Base-by-base conservation (phyloP, 2,888 invertebrate genomes). In the Orthonevra nobilis region DNA sequence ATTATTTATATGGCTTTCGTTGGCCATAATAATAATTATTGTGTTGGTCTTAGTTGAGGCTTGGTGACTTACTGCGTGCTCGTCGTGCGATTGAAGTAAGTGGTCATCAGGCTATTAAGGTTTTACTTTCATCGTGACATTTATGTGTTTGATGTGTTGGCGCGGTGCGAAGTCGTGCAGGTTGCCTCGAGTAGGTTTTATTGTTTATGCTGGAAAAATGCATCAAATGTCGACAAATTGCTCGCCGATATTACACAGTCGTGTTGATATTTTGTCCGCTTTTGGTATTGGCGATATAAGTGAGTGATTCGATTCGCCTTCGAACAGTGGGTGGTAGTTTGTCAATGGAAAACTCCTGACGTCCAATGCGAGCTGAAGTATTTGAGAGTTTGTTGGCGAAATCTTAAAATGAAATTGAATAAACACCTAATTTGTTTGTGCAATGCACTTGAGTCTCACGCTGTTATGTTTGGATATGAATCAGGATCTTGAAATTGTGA, bases 1-100 rank as follows among this genome's bases (percentile, higher is more conserved):
- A 79, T 79, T 73, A 79, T 79, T 79, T 79, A 79, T 79, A 79
- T 79, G 79, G 79, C 79, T 79, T 79, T 79, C 79, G 34, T 73
- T 79, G 66, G 54, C 79, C 79, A 79, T 73, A 79, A 79, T 73
- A 73, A 61, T 56, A 34, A 44, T 38, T 5, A 38, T 12, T 28
- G 34, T 70, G 12, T 12, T 48, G 5, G 34, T 12, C 28, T 38
- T 19, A 5, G 12, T 14, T n/a, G 30, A 2, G 46, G 32, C 26
- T 10, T 26, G 6, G 52, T 61, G 61, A 28, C 38, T 52, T 70
- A 54, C 40, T 30, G 26, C 23, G 30, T 46, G 19, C 17, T n/a
- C n/a, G n/a, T n/a, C 9, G 40, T 17, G 40, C 6, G 36, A 52
- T 56, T 34, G 42, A 48, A 38, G 64, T 58, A 50, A 58, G 52